Conservation (phyloP, 2,797 vertebrate genomes). For the Chanos chanos region DNA sequence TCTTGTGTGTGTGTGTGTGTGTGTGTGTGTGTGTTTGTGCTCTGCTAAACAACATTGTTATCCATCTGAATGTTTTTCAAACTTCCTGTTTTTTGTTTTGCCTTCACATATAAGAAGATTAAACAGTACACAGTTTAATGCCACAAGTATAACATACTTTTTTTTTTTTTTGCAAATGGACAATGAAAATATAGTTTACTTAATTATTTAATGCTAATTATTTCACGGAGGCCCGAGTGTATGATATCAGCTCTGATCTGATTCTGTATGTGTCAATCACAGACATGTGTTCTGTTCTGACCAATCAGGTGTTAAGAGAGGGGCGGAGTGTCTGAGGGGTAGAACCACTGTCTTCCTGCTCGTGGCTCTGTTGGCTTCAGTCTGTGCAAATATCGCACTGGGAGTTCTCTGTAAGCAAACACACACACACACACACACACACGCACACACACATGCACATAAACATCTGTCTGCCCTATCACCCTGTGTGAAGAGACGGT, state of each 20-base stretch:
- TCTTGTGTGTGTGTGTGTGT: conserved; percentile 12
- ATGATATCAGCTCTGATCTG: background rate
- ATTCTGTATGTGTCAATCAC: background rate
- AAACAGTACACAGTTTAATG: no score
- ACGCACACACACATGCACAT: background rate
- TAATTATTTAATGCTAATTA: no score
- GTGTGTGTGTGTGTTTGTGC: background rate
- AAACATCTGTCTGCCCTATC: background rate
- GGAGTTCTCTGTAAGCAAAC: conserved; percentile 57
- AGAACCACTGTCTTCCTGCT: conserved; percentile 49
- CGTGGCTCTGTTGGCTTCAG: conserved; percentile 59
- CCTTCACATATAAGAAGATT: no score
- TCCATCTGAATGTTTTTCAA: no score
- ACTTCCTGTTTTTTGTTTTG: no score
- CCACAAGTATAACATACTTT: no score
- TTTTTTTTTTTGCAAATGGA: no score
- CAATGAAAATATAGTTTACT: background rate
- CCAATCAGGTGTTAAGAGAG: conserved; percentile 55
- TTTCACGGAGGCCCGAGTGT: background rate
- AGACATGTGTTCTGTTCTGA: conserved; percentile 29
- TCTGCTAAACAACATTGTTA: no score
- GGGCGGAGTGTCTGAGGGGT: conserved; percentile 50
- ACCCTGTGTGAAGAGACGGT: background rate
- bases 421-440: background rate
- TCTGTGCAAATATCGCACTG: conserved; percentile 52